Evolutionary conservation across 2,888 invertebrate genomes (phyloP), one percentile per base, ranked within the genome.

Genomic region (Netelia fuscicornis): DNA sequence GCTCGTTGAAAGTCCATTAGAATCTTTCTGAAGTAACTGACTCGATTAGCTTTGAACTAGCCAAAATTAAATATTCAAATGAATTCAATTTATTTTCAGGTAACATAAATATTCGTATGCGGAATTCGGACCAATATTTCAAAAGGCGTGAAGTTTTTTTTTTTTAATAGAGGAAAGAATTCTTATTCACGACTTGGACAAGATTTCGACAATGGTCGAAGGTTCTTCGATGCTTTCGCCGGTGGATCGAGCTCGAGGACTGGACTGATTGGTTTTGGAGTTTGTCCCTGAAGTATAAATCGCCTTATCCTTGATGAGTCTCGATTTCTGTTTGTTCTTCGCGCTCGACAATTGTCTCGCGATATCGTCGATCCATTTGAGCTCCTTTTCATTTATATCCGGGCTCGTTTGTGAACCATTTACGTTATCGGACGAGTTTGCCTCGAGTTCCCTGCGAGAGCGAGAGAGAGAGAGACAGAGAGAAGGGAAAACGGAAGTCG

Each of bases 331-430:
- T 65, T 90, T 89, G 5, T 62, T 62, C 58, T 87, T 90, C 0
- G 82, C 71, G 17, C 23, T 87, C 1, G 82, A 81, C 25, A 83
- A 52, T 67, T 88, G 88, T 23, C 81, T 84, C 17, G 83, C 60
- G 37, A 87, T 81, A 2, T 88, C 89, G 5, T 91, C 90, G 58
- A 91, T 87, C 71, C 60, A 85, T 64, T 67, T 87, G 17, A 80
- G 86, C 67, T 91, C 90, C 37, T 86, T 89, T 10, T 90, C 89
- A 54, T 81, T 85, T 6, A 78, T 83, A 70, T 30, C 83, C 78
- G 52, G 54, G 25, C 13, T 79, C 75, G 2, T 85, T 86, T 72
- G 37, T 44, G 70, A 42, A 11, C 54, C 64, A 68, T 70, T 67
- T 20, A 25, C 10, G 23, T 65, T 74, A 1, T 62, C 62, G 11